A percentile compares a stretch with the other conserved stretches of the same genome.
Conservation (phyloP, 2,113 vertebrate genomes). For the Misgurnus anguillicaudatus region DNA sequence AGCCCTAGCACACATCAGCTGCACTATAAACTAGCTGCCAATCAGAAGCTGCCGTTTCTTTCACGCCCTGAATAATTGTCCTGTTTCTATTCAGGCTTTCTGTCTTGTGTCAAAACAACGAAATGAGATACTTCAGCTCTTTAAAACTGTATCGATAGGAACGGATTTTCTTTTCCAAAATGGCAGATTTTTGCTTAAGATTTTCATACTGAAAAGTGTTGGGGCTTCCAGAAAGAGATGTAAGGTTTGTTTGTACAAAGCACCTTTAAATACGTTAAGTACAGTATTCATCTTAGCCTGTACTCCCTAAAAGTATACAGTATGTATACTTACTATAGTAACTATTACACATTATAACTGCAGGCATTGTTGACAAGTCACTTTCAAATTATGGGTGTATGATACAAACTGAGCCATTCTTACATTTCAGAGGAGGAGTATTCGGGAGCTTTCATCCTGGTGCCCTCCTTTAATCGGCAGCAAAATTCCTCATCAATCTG, state of each 20-base stretch:
- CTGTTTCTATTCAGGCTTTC: conserved; percentile 32
- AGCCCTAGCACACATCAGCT: conserved; percentile 45
- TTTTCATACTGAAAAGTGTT: background rate
- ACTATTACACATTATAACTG: background rate
- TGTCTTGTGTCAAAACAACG: conserved; percentile 29
- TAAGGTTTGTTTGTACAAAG: conserved; percentile 27
- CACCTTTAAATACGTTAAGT: background rate
- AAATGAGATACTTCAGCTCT: conserved; percentile 52
- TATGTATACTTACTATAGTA: background rate
- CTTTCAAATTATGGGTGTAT: background rate
- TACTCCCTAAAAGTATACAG: too few species aligned
- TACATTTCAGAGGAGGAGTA: conserved; percentile 92
- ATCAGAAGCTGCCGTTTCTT: conserved; percentile 51
- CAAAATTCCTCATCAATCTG: conserved; percentile 95
- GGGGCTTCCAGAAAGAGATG: background rate
- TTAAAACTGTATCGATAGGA: conserved; percentile 48
- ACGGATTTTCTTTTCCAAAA: conserved; percentile 35
- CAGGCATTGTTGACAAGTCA: background rate
- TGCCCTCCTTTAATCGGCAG: conserved; percentile 88
- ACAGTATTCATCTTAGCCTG: too few species aligned
- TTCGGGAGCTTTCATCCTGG: conserved; percentile 89
- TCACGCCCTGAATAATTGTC: conserved; percentile 27
- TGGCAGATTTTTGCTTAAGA: conserved; percentile 16
- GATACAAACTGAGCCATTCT: conserved; percentile 55
- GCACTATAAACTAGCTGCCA: conserved; percentile 43